Conservation (phyloP, 2,797 vertebrate genomes). For the Danio kyathit region DNA sequence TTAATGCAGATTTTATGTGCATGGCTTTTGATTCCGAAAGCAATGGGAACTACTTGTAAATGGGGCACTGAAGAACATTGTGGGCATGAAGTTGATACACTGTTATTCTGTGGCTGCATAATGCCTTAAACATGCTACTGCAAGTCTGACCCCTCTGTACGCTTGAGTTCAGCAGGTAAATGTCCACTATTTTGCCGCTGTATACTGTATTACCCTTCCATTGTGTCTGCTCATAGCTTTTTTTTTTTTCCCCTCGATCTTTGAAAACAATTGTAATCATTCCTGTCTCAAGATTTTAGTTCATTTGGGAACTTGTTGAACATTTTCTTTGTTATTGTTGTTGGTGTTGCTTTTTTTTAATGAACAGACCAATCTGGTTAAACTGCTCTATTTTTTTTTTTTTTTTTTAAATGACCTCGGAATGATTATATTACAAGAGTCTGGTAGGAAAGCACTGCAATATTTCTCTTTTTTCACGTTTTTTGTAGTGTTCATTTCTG, state of each 20-base stretch:
- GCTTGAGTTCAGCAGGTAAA: constrained; percentile 44
- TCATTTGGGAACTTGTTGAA: constrained; percentile 51
- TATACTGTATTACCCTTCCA: constrained; percentile 52
- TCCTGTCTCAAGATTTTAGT: constrained; percentile 36
- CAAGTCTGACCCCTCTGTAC: constrained; percentile 45
- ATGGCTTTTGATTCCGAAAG: constrained; percentile 71
- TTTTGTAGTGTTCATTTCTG: constrained; percentile 52
- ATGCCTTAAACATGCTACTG: constrained; percentile 56
- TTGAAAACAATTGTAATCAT: constrained; percentile 22
- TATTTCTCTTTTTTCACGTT: constrained; percentile 71
- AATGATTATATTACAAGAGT: constrained; percentile 60
- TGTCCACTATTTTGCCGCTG: constrained; percentile 61
- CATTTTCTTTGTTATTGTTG: constrained; percentile 3
- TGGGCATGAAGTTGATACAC: constrained; percentile 59
- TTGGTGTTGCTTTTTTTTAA: not conserved
- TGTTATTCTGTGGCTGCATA: constrained; percentile 55
- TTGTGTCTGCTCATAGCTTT: constrained; percentile 48
- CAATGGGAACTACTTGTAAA: constrained; percentile 50
- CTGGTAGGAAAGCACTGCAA: constrained; percentile 73
- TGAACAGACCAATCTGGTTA: constrained; percentile 58
- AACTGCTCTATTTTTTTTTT: constrained; percentile 57
- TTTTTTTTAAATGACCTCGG: constrained; percentile 70
- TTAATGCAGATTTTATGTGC: constrained; percentile 71
- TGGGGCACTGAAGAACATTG: constrained; percentile 56
- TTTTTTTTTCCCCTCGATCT: not conserved